Percentiles rank a stretch among this genome's conserved stretches.
Conservation (phyloP, 2,113 vertebrate genomes). For the Platichthys stellatus region DNA sequence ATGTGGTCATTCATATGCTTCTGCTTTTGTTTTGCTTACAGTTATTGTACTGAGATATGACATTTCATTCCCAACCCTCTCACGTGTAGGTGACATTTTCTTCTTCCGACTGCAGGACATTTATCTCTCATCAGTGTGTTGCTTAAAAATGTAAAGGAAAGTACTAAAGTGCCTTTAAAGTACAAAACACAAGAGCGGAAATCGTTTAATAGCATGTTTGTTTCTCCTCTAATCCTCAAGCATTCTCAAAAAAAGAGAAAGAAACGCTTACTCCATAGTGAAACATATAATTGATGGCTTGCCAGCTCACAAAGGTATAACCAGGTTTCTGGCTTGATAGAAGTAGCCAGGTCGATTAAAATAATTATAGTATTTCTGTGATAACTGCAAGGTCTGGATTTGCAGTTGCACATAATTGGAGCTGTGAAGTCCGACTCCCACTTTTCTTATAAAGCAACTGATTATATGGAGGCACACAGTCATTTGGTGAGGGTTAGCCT, state of each 20-base stretch:
- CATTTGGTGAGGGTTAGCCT: conserved; percentile 64
- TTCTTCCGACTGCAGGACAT: background rate
- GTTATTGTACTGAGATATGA: background rate
- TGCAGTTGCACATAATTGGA: conserved; percentile 75
- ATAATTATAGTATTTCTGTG: conserved; percentile 78
- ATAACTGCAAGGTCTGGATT: conserved; percentile 77
- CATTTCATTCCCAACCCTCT: background rate
- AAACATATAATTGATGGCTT: conserved; percentile 71
- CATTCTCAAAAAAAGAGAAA: conserved; percentile 62
- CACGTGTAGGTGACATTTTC: background rate
- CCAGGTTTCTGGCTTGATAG: conserved; percentile 69
- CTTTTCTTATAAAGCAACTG: conserved; percentile 64
- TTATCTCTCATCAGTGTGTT: background rate
- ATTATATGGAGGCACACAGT: conserved; percentile 69
- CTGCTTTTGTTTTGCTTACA: background rate
- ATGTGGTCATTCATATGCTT: background rate
- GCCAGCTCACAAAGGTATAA: conserved; percentile 61
- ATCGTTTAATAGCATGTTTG: conserved; percentile 80
- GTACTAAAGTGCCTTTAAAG: conserved; percentile 45
- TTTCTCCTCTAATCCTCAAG: conserved; percentile 73
- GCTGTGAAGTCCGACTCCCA: conserved; percentile 67
- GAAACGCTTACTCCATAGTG: conserved; percentile 64
- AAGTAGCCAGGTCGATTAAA: conserved; percentile 74
- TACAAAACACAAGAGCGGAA: conserved; percentile 68
- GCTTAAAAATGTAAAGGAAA: conserved; percentile 50